Conservation (phyloP, 2,888 invertebrate genomes). For the Drosophila paranaensis region DNA sequence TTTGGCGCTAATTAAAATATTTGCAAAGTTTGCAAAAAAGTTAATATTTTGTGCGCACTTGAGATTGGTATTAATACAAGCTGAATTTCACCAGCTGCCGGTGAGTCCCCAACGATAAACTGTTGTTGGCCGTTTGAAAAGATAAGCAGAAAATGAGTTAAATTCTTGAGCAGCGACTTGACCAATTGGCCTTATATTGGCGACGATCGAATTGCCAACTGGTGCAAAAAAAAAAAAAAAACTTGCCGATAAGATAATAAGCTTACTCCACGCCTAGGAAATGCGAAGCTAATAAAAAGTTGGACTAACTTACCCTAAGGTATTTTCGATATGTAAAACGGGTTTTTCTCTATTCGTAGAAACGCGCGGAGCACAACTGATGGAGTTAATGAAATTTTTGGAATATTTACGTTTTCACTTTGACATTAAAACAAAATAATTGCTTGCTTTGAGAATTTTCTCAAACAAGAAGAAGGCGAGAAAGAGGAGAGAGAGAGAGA, state of each 20-base stretch:
- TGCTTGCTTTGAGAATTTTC: slow-evolving; percentile 27
- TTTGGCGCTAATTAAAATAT: background rate
- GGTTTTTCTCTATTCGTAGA: slow-evolving; percentile 2
- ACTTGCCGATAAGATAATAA: slow-evolving; percentile 53
- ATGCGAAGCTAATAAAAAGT: background rate
- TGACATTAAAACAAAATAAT: slow-evolving; percentile 33
- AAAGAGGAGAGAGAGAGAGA: too few relatives aligned
- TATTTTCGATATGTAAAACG: background rate
- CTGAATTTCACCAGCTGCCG: slow-evolving; percentile 31
- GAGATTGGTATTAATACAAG: background rate
- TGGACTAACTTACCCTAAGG: slow-evolving; percentile 18
- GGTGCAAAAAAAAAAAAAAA: slow-evolving; percentile 41
- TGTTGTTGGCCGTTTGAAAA: slow-evolving; percentile 49
- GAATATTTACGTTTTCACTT: slow-evolving; percentile 23
- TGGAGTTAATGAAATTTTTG: slow-evolving; percentile 1
- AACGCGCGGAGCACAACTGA: background rate
- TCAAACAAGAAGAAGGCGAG: background rate
- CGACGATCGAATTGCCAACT: slow-evolving; percentile 44
- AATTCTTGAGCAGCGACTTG: slow-evolving; percentile 23
- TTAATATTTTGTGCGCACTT: background rate
- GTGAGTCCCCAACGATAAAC: slow-evolving; percentile 53
- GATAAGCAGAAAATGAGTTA: slow-evolving; percentile 66
- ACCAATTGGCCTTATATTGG: slow-evolving; percentile 42
- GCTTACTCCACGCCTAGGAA: background rate
- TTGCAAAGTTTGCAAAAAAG: background rate